phyloP scores from a whole-genome alignment of 2,888 invertebrate genomes.

The Phymatocera aterrima region DNA sequence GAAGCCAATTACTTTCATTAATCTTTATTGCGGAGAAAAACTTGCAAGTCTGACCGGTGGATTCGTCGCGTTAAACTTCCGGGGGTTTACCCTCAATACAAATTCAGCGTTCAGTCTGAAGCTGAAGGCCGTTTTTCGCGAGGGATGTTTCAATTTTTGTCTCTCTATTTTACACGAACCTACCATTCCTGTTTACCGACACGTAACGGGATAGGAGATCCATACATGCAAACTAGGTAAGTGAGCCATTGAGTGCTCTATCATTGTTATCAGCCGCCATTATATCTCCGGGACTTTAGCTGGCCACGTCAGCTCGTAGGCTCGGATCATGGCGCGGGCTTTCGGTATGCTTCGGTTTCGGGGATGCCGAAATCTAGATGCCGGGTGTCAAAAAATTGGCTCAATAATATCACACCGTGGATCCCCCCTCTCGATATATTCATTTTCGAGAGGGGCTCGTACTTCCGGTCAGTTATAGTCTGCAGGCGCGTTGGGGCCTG shows the following conservation, averaged over 20 bases:
- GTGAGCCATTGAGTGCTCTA: background rate
- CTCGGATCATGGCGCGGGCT: background rate
- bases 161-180: no score
- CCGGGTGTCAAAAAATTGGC: slow-evolving; percentile 28
- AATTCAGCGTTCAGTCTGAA: no score
- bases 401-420: slow-evolving; percentile 15
- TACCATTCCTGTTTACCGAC: background rate
- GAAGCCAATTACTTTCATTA: no score
- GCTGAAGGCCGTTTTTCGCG: no score
- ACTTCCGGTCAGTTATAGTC: background rate
- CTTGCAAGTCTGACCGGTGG: no score
- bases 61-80: no score
- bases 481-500: background rate
- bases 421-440: slow-evolving; percentile 3
- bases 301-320: no score
- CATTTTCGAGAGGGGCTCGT: background rate
- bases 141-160: no score
- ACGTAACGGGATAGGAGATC: background rate
- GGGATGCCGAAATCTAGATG: background rate
- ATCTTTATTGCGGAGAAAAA: no score
- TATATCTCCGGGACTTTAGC: background rate
- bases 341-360: background rate
- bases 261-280: slow-evolving; percentile 8
- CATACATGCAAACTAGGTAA: background rate
- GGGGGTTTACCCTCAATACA: no score